phyloP scores from a whole-genome alignment of 2,888 invertebrate species.

The Uropetala carovei region DNA sequence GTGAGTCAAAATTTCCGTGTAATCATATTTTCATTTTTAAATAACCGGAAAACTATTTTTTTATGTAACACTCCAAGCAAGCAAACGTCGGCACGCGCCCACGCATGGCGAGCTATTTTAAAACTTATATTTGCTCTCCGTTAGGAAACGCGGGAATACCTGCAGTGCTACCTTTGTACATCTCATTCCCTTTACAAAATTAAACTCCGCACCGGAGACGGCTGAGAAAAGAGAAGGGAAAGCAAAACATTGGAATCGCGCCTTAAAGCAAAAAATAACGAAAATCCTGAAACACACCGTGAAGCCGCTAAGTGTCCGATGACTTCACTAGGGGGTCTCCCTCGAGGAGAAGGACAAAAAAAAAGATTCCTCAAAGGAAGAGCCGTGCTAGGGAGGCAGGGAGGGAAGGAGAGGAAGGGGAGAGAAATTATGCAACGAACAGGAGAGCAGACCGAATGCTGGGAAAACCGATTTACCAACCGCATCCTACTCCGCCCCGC shows the following conservation, averaged over 20 bases:
- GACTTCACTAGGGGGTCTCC: slow-evolving; percentile 58
- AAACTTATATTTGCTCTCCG: background rate
- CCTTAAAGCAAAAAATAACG: background rate
- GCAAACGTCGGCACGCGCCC: background rate
- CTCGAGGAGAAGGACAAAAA: background rate
- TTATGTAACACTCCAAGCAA: too few relatives aligned
- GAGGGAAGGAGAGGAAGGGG: background rate
- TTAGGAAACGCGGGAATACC: slow-evolving; percentile 1
- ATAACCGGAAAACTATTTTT: too few relatives aligned
- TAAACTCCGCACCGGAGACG: background rate
- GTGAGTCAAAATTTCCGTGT: too few relatives aligned
- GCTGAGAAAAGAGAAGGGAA: background rate
- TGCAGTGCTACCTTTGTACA: background rate
- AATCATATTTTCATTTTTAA: too few relatives aligned
- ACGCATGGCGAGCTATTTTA: background rate
- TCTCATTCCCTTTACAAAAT: background rate
- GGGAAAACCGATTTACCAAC: slow-evolving; percentile 62
- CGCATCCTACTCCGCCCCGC: background rate
- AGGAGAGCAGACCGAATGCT: slow-evolving; percentile 12
- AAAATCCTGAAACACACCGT: background rate
- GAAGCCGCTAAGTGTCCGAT: slow-evolving; percentile 38
- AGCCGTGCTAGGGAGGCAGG: background rate
- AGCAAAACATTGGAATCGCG: background rate
- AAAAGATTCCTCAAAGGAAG: background rate
- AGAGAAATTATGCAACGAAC: slow-evolving; percentile 42